Conservation (phyloP, 2,888 invertebrate species). For the Ischnus inquisitorius region DNA sequence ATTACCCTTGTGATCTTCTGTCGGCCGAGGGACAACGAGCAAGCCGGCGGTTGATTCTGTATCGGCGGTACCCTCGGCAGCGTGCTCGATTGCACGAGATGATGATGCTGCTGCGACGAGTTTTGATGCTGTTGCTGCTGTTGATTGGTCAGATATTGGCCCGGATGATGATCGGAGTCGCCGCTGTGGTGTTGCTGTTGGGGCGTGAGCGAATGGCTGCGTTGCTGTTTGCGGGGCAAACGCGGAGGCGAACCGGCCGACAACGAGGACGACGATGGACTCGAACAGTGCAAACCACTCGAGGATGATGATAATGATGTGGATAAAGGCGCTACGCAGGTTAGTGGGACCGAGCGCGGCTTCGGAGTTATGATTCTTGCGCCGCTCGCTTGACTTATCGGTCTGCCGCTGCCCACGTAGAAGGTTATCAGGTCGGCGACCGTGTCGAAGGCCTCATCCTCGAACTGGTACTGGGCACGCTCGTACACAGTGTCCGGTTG, state of each 20-base stretch:
- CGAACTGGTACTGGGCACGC: constrained; percentile 96
- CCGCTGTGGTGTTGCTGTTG: constrained; percentile 75
- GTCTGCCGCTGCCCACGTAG: constrained; percentile 96
- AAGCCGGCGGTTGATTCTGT: constrained; percentile 81
- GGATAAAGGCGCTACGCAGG: constrained; percentile 81
- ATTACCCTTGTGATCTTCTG: constrained; percentile 87
- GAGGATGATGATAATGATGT: constrained; percentile 73
- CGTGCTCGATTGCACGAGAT: constrained; percentile 79
- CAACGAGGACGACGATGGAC: constrained; percentile 88
- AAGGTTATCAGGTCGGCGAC: constrained; percentile 97
- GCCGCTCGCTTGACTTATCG: constrained; percentile 95
- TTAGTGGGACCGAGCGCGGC: constrained; percentile 92
- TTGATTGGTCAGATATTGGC: constrained; percentile 64
- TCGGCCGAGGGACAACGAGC: constrained; percentile 82
- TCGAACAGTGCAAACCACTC: constrained; percentile 82
- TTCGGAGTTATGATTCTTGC: constrained; percentile 95
- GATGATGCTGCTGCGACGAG: constrained; percentile 64
- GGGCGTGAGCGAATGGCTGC: constrained; percentile 93
- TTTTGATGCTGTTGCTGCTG: constrained; percentile 57
- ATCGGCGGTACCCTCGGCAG: constrained; percentile 81
- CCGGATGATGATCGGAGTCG: constrained; percentile 69
- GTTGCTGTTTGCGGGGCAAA: constrained; percentile 88
- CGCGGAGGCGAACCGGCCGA: constrained; percentile 83
- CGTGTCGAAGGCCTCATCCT: constrained; percentile 97
- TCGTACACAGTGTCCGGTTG: constrained; percentile 97